Conservation (phyloP, 2,888 invertebrate genomes). For the Epiblema foenella region DNA sequence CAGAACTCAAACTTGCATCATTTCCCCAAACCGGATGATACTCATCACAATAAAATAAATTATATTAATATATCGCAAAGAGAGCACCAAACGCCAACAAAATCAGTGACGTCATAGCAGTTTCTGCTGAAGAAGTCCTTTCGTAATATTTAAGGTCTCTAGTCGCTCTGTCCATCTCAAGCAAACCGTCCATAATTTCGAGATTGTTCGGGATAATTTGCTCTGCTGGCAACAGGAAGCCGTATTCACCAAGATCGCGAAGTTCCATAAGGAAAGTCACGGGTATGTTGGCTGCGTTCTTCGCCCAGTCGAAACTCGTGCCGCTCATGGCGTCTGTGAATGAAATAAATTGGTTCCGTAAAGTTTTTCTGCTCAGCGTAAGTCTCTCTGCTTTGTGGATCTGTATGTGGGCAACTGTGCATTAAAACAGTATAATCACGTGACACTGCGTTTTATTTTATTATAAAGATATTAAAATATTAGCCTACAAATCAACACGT, state of each 20-base stretch:
- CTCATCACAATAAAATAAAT: background rate
- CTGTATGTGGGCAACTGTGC: too few relatives aligned
- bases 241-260: conserved; percentile 83
- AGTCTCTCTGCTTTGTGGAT: too few relatives aligned
- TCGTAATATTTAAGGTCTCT: conserved; percentile 61
- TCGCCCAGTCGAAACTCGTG: conserved; percentile 85
- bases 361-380: too few relatives aligned
- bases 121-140: conserved; percentile 48
- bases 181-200: conserved; percentile 86
- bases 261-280: conserved; percentile 86
- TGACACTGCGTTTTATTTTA: too few relatives aligned
- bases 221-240: conserved; percentile 83
- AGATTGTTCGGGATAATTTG: conserved; percentile 83
- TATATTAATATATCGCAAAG: conserved; percentile 37
- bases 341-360: background rate
- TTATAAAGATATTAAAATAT: too few relatives aligned
- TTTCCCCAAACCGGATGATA: too few relatives aligned
- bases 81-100: conserved; percentile 51
- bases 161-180: conserved; percentile 72
- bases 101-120: conserved; percentile 50
- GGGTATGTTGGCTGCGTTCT: conserved; percentile 77
- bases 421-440: too few relatives aligned
- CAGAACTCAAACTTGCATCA: too few relatives aligned
- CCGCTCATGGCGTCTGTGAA: conserved; percentile 79
- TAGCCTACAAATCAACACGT: too few relatives aligned